Percentiles rank a stretch among this genome's conserved stretches.
These are phyloP conservation scores for Pinctada fucata DNA, from an alignment of 2,888 invertebrate genomes.

Conservation along the genomic window DNA sequence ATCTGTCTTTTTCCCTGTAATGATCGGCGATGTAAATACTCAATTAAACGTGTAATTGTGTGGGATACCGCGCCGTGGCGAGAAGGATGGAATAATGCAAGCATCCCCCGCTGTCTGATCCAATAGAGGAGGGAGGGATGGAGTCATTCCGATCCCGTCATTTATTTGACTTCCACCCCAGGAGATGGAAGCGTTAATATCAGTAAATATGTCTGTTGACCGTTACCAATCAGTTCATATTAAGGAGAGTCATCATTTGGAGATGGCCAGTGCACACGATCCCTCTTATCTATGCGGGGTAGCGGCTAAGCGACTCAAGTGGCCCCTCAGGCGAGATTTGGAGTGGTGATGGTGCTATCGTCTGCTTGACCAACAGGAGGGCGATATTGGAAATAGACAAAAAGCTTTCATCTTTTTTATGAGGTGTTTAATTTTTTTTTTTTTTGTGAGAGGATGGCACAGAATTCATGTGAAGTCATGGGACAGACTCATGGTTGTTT, in stretches of 20 bases:
- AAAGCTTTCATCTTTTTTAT: too few relatives aligned
- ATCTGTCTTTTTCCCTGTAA: conserved; percentile 24
- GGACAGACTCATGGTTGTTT: too few relatives aligned
- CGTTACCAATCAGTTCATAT: conserved; percentile 3
- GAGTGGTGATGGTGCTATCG: background rate
- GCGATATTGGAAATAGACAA: conserved; percentile 4
- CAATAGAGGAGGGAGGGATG: conserved; percentile 18
- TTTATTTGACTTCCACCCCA: conserved; percentile 22
- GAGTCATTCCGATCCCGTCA: conserved; percentile 9
- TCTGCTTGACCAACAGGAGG: conserved; percentile 17
- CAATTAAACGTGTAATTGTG: conserved; percentile 34
- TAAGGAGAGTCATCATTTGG: background rate
- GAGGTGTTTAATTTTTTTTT: too few relatives aligned
- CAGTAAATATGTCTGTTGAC: conserved; percentile 15
- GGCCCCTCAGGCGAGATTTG: background rate
- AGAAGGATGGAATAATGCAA: conserved; percentile 15
- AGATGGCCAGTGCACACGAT: background rate
- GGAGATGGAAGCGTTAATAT: background rate
- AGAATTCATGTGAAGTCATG: too few relatives aligned
- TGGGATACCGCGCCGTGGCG: conserved; percentile 22
- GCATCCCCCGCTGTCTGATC: conserved; percentile 28
- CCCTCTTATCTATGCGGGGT: background rate
- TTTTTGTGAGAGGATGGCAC: too few relatives aligned
- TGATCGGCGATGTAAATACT: conserved; percentile 28
- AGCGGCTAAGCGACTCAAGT: background rate